Evolutionary conservation across 2,888 invertebrate species (phyloP).

Genomic region (Polydrusus cervinus): DNA sequence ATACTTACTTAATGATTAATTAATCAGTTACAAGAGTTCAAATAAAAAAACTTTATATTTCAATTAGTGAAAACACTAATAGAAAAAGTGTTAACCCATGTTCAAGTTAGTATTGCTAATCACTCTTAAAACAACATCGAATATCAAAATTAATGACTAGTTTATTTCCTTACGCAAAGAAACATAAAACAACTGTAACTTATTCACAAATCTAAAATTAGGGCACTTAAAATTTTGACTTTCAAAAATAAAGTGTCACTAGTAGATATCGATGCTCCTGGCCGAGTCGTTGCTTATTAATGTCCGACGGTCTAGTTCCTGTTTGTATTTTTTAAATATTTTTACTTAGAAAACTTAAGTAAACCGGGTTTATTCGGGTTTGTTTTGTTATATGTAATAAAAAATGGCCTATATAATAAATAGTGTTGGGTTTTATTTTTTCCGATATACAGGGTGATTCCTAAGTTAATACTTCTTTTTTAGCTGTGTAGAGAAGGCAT

Average conservation of each 20-base stretch:
- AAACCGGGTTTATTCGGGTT: too few relatives aligned
- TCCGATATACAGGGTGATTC: too few relatives aligned
- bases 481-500: too few relatives aligned
- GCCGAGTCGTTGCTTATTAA: too few relatives aligned
- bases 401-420: too few relatives aligned
- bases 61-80: slow-evolving; percentile 23
- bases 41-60: neutral
- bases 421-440: too few relatives aligned
- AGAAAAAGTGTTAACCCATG: slow-evolving; percentile 14
- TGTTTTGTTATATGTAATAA: too few relatives aligned
- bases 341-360: neutral
- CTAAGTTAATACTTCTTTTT: too few relatives aligned
- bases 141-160: slow-evolving; percentile 25
- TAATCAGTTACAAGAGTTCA: too few relatives aligned
- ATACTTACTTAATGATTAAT: too few relatives aligned
- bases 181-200: slow-evolving; percentile 42
- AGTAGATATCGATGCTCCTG: neutral
- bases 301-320: neutral
- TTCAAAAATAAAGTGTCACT: slow-evolving; percentile 14
- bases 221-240: slow-evolving; percentile 28
- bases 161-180: slow-evolving; percentile 21
- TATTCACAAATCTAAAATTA: slow-evolving; percentile 42
- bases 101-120: slow-evolving; percentile 21
- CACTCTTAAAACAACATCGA: slow-evolving; percentile 15
- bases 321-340: neutral